Conservation (phyloP, 2,797 vertebrate species). For the Synanceia verrucosa region DNA sequence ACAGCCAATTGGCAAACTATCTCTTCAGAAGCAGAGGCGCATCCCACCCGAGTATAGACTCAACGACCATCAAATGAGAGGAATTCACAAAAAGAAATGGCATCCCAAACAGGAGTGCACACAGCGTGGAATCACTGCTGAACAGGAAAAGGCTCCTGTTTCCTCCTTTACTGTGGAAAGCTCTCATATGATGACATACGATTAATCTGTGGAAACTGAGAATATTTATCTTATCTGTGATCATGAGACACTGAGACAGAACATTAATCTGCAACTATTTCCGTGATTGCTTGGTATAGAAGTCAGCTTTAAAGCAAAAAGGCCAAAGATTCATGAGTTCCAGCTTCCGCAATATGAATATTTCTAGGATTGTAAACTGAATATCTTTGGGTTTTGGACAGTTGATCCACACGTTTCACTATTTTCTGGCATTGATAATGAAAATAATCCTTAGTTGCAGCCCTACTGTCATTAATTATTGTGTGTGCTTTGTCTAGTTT, state of each 20-base stretch:
- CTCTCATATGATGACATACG: slow-evolving; percentile 6
- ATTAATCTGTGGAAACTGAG: background rate
- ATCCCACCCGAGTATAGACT: slow-evolving; percentile 8
- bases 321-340: background rate
- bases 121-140: slow-evolving; percentile 29
- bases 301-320: background rate
- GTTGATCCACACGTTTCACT: background rate
- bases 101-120: background rate
- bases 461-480: background rate
- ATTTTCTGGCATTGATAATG: background rate
- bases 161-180: slow-evolving; percentile 2
- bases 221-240: slow-evolving; percentile 1
- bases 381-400: background rate
- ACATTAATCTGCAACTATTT: background rate
- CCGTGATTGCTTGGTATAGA: background rate
- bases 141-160: slow-evolving; percentile 24
- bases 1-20: slow-evolving; percentile 18
- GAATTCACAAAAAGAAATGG: slow-evolving; percentile 1
- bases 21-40: slow-evolving; percentile 12
- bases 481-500: background rate
- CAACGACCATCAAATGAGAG: slow-evolving; percentile 30
- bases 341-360: background rate
- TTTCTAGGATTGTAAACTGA: background rate
- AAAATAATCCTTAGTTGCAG: background rate
- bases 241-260: background rate